These are phyloP conservation scores for Elephas maximus DNA, from an alignment of 2,113 vertebrate genomes.

Conservation along the genomic window DNA sequence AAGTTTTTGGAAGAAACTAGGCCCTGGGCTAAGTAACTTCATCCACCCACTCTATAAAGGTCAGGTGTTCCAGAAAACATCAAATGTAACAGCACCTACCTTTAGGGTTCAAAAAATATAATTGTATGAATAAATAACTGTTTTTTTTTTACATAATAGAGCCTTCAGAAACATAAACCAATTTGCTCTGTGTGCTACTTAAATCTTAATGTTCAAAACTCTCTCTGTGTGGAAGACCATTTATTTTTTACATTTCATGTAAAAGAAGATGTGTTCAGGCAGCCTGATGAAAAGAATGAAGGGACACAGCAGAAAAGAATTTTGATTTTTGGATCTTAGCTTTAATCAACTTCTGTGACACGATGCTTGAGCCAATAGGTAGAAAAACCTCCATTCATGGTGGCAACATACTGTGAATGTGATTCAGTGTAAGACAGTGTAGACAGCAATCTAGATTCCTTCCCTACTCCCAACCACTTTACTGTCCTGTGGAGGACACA, in stretches of 20 bases:
- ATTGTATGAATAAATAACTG: neutral
- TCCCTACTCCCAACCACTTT: neutral
- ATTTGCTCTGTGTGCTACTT: neutral
- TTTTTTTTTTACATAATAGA: neutral
- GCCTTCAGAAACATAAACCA: neutral
- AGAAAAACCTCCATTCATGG: neutral
- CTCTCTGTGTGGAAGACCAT: neutral
- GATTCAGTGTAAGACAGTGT: neutral
- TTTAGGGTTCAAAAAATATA: neutral
- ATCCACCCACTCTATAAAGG: neutral
- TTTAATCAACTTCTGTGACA: neutral
- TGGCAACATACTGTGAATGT: neutral
- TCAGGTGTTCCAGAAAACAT: neutral
- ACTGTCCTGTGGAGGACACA: neutral
- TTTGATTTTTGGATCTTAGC: constrained; percentile 5
- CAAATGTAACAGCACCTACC: neutral
- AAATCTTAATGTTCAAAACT: constrained; percentile 15
- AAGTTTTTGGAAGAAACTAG: constrained; percentile 51
- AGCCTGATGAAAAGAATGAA: neutral
- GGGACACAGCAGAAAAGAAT: neutral
- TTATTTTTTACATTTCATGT: neutral
- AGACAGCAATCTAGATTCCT: neutral
- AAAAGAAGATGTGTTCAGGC: neutral
- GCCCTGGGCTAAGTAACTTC: neutral
- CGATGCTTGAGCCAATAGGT: neutral